Evolutionary conservation across 2,797 vertebrate genomes (phyloP).

Genomic region (Sebastes iracundus): DNA sequence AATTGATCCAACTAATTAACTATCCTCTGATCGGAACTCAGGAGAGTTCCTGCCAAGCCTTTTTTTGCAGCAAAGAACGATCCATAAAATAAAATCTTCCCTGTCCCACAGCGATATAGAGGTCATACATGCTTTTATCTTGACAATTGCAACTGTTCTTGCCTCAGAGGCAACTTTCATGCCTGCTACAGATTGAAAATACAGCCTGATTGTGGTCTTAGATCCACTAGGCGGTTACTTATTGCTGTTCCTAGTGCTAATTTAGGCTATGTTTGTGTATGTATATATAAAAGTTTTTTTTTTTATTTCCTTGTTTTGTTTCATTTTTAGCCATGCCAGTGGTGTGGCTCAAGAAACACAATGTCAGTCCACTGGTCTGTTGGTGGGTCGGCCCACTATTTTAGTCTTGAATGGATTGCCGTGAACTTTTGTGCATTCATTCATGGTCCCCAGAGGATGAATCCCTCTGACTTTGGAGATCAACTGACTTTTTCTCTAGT

Average conservation of each 20-base stretch:
- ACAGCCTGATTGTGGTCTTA: neutral
- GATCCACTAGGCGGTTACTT: neutral
- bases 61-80: neutral
- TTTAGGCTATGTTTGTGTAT: neutral
- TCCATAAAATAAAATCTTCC: neutral
- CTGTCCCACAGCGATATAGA: neutral
- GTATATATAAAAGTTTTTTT: too few species aligned
- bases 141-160: neutral
- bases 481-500: neutral
- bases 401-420: neutral
- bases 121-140: neutral
- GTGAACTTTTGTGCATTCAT: neutral
- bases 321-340: neutral
- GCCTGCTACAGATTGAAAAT: neutral
- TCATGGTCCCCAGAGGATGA: neutral
- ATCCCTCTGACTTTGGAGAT: neutral
- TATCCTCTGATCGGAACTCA: neutral
- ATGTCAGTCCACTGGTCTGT: neutral
- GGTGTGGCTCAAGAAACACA: neutral
- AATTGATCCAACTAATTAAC: neutral
- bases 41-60: neutral
- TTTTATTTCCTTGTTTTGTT: neutral
- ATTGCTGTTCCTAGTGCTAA: neutral
- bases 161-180: neutral
- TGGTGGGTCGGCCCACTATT: neutral